Base-by-base conservation (phyloP, 2,797 vertebrate genomes). In the Simalia tracyae region DNA sequence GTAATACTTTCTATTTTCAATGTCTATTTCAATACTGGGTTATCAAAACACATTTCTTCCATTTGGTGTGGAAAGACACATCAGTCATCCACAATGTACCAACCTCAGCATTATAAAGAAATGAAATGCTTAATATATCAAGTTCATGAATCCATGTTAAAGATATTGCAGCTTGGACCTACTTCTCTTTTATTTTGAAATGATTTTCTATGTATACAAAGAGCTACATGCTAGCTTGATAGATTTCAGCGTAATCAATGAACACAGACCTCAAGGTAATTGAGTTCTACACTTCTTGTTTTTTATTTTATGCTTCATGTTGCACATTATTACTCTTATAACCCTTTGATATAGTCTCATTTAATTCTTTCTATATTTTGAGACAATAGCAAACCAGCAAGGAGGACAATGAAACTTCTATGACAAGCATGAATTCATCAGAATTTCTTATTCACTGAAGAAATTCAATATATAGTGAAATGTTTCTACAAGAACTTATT, bases 281-380 rank as follows among this genome's bases (percentile, higher is more conserved):
- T 28, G 93, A 89, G 88, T 91, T 93, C 36, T 63, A 14, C 2
- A 56, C 0, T 0, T 28, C 64, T 56, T 91, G 3, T 66, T 91
- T 10, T 31, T 90, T 0, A 46, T 95, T 94, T 94, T 81, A 76
- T 88, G 42, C 2, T 66, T 93, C 22, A 4, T 36, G 63, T 93
- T 92, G 87, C 8, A 24, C 22, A 42, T 50, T 42, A 92, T 42
- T 92, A 64, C 8, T 91, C 95, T 93, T 3, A 84, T 86, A 91
- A 8, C 61, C 92, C 93, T 2, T 68, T 93, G 22, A 15, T 31
- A 84, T 31, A 89, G 31, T 89, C 87, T 31, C 26, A 89, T 95
- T 94, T 91, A 0, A 28, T 92, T 90, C 11, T 94, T 91, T 28
- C 94, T 22, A 84, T 91, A 31, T 9, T 94, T 26, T 90, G 90